phyloP scores from a whole-genome alignment of 2,888 invertebrate species.

The Pseudococcus longispinus region DNA sequence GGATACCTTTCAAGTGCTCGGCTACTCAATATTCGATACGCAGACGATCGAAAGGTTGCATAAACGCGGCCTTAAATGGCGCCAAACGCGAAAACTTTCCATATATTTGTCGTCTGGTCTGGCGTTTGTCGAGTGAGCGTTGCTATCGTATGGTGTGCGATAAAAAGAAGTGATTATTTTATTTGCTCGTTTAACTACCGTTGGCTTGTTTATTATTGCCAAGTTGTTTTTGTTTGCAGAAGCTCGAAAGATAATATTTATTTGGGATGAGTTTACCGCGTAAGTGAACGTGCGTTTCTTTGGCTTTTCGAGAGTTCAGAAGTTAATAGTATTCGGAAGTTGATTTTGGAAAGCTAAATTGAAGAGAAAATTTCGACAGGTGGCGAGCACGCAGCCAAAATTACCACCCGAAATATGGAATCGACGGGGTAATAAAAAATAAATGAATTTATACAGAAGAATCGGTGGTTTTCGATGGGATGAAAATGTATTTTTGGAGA shows the following conservation, averaged over 20 bases:
- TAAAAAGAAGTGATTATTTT: slow-evolving; percentile 15
- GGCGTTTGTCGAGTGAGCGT: not conserved
- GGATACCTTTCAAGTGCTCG: not conserved
- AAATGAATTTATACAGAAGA: too few relatives aligned
- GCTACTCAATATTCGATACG: not conserved
- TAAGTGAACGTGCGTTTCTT: not conserved
- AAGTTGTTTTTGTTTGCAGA: slow-evolving; percentile 27
- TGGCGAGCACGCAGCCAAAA: not conserved
- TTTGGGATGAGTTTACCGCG: not conserved
- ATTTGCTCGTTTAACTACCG: slow-evolving; percentile 13
- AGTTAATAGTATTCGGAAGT: not conserved
- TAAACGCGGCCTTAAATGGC: not conserved
- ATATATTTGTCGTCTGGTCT: not conserved
- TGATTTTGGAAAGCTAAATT: not conserved
- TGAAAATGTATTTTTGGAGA: too few relatives aligned
- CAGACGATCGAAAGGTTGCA: not conserved
- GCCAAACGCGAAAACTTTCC: not conserved
- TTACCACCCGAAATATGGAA: not conserved
- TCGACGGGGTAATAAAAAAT: not conserved
- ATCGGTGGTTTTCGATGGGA: too few relatives aligned
- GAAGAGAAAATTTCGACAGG: not conserved
- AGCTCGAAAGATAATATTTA: slow-evolving; percentile 26
- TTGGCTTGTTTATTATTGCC: slow-evolving; percentile 11
- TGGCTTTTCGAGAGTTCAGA: not conserved
- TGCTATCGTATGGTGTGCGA: not conserved